Evolutionary conservation across 2,797 vertebrate genomes (phyloP).

Genomic region (Enteromius paludinosus): DNA sequence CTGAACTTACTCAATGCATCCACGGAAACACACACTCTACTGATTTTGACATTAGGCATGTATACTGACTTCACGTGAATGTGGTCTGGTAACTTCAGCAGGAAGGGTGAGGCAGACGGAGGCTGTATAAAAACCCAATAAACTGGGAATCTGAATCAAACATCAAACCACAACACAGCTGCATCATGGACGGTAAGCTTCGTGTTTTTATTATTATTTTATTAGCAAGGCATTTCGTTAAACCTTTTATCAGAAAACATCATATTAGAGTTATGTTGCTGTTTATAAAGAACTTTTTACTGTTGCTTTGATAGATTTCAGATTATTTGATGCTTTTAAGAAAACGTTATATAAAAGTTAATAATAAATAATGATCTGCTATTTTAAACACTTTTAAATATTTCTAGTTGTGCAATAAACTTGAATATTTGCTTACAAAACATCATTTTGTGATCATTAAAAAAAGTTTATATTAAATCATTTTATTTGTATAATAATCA

Average conservation of each 20-base stretch:
- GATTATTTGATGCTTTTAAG: neutral
- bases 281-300: too few species aligned
- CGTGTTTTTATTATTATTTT: neutral
- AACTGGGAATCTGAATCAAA: neutral
- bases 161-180: slow-evolving; percentile 24
- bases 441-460: neutral
- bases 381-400: neutral
- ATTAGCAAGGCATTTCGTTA: neutral
- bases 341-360: neutral
- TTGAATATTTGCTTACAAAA: too few species aligned
- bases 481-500: too few species aligned
- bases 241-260: neutral
- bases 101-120: slow-evolving; percentile 58
- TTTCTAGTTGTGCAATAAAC: too few species aligned
- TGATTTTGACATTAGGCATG: neutral
- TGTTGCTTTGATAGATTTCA: neutral
- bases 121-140: slow-evolving; percentile 58
- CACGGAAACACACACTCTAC: too few species aligned
- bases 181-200: slow-evolving; percentile 73
- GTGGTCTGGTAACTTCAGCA: neutral
- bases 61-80: neutral
- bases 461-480: neutral
- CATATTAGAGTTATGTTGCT: too few species aligned
- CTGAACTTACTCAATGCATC: neutral
- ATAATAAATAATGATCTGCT: neutral